Conservation (phyloP, 1,140 invertebrate species). For the Plectrocnemia conspersa region DNA sequence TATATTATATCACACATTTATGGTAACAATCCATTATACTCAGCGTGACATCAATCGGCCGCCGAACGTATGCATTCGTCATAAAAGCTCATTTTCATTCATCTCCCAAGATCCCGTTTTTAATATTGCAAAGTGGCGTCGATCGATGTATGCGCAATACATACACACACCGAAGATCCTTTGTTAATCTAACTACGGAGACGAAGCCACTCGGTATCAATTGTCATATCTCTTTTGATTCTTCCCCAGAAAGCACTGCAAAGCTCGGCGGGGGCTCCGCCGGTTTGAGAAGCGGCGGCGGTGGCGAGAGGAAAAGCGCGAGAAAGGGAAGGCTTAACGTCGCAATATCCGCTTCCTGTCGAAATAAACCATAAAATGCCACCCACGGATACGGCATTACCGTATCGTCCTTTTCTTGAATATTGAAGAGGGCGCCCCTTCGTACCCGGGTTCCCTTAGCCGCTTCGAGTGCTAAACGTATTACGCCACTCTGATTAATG, state of each 20-base stretch:
- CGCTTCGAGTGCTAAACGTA: neutral
- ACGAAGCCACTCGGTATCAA: constrained; percentile 23
- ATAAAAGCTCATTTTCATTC: too few relatives aligned
- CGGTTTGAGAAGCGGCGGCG: constrained; percentile 3
- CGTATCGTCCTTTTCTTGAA: constrained; percentile 26
- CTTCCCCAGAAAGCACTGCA: constrained; percentile 10
- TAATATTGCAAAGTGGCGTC: constrained; percentile 19
- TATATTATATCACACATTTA: too few relatives aligned
- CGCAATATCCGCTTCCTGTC: constrained; percentile 30
- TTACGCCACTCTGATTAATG: neutral
- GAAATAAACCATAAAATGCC: constrained; percentile 31
- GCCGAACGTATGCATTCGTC: too few relatives aligned
- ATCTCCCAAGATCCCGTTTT: too few relatives aligned
- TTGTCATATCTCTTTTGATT: constrained; percentile 23
- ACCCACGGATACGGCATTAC: constrained; percentile 25
- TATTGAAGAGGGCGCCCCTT: constrained; percentile 23
- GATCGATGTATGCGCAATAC: constrained; percentile 3
- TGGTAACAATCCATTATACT: too few relatives aligned
- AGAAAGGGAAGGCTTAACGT: constrained; percentile 29
- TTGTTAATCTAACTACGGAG: constrained; percentile 23
- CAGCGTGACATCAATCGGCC: too few relatives aligned
- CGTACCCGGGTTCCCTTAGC: too few relatives aligned
- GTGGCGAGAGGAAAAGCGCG: constrained; percentile 15
- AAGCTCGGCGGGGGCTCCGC: neutral
- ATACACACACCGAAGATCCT: too few relatives aligned